phyloP scores from a whole-genome alignment of 2,113 vertebrate genomes.

The Carollia perspicillata region DNA sequence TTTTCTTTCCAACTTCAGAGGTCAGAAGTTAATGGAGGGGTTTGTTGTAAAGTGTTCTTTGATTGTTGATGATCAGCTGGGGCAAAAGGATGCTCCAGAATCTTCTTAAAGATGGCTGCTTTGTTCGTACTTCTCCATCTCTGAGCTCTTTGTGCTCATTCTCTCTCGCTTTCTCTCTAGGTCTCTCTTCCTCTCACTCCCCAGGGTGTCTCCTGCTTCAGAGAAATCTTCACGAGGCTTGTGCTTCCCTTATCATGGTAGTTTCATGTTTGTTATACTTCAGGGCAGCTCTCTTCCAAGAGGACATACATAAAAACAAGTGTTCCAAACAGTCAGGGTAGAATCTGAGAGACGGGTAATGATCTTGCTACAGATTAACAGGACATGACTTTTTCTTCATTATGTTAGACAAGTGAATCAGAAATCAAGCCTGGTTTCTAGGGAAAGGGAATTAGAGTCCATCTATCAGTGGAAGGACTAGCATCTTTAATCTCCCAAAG shows the following conservation, averaged over 20 bases:
- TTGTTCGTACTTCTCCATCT: not conserved
- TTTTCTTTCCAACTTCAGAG: not conserved
- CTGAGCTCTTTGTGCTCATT: accelerated
- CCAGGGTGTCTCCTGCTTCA: not conserved
- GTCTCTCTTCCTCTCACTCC: too few species aligned
- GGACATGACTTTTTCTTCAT: not conserved
- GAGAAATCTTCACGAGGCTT: not conserved
- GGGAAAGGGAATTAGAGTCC: not conserved
- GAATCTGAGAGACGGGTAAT: not conserved
- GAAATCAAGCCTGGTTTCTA: not conserved
- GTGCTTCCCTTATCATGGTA: not conserved
- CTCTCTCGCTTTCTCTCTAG: not conserved
- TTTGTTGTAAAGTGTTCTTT: not conserved
- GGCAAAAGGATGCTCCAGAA: not conserved
- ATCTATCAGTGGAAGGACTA: not conserved
- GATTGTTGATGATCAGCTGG: not conserved
- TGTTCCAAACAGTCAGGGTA: not conserved
- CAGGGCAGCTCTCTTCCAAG: not conserved
- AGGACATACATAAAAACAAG: not conserved
- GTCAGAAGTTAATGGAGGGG: not conserved
- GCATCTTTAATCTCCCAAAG: not conserved
- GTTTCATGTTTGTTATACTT: not conserved
- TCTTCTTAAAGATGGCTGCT: not conserved
- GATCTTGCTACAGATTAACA: not conserved
- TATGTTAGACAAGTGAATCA: not conserved